Evolutionary conservation across 2,797 vertebrate species (phyloP).

Genomic region (Gallinago solitaria): DNA sequence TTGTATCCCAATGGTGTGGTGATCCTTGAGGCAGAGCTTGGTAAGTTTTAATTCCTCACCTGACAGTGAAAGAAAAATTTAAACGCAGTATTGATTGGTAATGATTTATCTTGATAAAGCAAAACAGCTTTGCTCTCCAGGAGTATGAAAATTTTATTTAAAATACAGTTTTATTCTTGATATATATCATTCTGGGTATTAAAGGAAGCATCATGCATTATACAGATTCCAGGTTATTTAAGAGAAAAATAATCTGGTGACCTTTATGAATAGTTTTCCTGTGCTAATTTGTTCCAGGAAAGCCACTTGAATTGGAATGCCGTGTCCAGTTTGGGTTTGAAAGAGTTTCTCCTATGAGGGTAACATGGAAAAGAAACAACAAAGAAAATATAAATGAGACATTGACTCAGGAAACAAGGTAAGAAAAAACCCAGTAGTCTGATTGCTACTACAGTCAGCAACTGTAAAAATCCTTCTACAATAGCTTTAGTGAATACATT

Average conservation of each 20-base stretch:
- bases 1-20: constrained; percentile 62
- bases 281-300: constrained; percentile 72
- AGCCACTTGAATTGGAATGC: constrained; percentile 78
- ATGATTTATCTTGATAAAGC: background rate
- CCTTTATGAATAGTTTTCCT: background rate
- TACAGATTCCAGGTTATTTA: background rate
- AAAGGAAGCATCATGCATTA: background rate
- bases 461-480: background rate
- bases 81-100: background rate
- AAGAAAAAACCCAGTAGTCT: background rate
- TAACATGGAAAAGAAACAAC: constrained; percentile 77
- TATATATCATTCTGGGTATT: background rate
- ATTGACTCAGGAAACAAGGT: constrained; percentile 45
- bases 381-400: constrained; percentile 32
- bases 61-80: background rate
- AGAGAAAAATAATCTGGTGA: background rate
- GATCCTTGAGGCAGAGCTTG: constrained; percentile 73
- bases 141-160: background rate
- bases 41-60: constrained; percentile 63
- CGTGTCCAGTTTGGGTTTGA: constrained; percentile 79
- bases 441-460: background rate
- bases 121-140: background rate
- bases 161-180: background rate
- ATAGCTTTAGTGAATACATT: background rate
- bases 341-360: background rate